These are phyloP conservation scores for Elephantulus edwardii DNA, from an alignment of 2,113 vertebrate species.

Conservation along the genomic window DNA sequence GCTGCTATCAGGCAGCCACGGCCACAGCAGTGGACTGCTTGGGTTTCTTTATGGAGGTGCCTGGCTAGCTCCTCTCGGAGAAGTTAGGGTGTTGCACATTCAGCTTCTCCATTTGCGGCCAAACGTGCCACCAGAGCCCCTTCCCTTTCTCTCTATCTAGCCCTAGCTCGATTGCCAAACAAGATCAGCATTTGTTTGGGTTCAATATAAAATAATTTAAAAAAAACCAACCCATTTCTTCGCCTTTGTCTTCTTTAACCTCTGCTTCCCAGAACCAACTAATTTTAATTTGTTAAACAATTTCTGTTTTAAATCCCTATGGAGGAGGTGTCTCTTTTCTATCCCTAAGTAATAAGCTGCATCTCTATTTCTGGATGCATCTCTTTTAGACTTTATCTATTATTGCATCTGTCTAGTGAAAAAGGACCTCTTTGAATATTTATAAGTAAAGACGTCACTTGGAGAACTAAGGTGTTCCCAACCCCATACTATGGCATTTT, in stretches of 20 bases:
- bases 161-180: neutral
- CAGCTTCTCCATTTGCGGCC: neutral
- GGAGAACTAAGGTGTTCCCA: too few species aligned
- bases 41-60: neutral
- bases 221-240: neutral
- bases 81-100: neutral
- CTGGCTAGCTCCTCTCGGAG: neutral
- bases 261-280: neutral
- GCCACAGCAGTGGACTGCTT: too few species aligned
- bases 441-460: too few species aligned
- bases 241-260: neutral
- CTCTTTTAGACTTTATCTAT: neutral
- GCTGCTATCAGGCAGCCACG: too few species aligned
- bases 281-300: conserved; percentile 15
- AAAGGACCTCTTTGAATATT: too few species aligned
- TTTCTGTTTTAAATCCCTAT: neutral
- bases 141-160: neutral
- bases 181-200: neutral
- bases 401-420: neutral
- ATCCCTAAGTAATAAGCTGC: neutral
- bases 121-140: neutral
- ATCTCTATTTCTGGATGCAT: neutral
- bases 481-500: too few species aligned
- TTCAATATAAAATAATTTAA: neutral
- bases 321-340: neutral